Conservation (phyloP, 2,888 invertebrate species). For the Meteorus colon region DNA sequence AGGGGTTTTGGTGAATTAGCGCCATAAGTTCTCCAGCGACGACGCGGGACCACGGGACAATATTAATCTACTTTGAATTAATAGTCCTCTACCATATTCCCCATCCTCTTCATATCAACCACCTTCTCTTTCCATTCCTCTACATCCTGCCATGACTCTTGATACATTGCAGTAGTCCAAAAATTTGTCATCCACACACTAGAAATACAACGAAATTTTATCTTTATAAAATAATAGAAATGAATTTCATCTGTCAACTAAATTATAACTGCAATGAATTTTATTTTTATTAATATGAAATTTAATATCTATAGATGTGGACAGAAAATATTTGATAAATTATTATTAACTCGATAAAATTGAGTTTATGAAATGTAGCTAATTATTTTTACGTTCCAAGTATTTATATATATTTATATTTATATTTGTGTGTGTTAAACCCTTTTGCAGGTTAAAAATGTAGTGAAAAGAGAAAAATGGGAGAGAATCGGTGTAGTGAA, state of each 20-base stretch:
- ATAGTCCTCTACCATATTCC: conserved; percentile 55
- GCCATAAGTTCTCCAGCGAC: conserved; percentile 68
- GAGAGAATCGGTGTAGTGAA: background rate
- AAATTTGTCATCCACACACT: conserved; percentile 16
- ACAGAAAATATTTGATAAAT: no score
- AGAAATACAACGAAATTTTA: no score
- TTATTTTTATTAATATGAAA: no score
- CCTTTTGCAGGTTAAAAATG: background rate
- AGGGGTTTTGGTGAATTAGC: conserved; percentile 66
- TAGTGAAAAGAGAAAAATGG: background rate
- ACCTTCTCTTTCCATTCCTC: background rate
- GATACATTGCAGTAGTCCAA: conserved; percentile 33
- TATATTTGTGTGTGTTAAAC: background rate
- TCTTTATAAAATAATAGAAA: no score
- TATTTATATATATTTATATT: background rate
- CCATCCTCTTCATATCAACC: conserved; percentile 34
- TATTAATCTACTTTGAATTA: conserved; percentile 73
- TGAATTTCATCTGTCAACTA: no score
- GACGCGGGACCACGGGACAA: conserved; percentile 66
- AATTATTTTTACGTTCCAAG: background rate
- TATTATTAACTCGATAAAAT: no score
- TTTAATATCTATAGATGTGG: no score
- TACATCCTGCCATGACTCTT: conserved; percentile 24
- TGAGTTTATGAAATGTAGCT: background rate
- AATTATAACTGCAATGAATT: no score